phyloP scores from a whole-genome alignment of 1,140 invertebrate species.

The Ptiloglossa arizonensis region DNA sequence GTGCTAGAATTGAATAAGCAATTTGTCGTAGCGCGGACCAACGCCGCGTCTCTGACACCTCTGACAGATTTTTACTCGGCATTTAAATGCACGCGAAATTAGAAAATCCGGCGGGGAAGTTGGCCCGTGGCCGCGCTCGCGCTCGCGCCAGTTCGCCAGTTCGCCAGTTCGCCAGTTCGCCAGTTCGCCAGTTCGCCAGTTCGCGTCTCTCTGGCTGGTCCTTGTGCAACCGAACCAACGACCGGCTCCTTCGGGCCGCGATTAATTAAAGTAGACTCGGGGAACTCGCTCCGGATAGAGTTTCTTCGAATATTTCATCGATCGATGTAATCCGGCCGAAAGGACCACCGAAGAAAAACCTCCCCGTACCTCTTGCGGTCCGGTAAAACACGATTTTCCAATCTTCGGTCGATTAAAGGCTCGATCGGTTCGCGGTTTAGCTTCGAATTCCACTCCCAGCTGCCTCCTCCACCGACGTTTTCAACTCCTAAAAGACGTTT shows the following conservation, averaged over 20 bases:
- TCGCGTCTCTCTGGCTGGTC: not conserved
- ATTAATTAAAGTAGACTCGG: not conserved
- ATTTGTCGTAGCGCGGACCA: slow-evolving; percentile 1
- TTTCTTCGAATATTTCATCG: slow-evolving; percentile 4
- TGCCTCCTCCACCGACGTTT: no score
- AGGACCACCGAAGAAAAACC: no score
- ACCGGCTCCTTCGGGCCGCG: not conserved
- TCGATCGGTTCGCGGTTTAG: slow-evolving; percentile 39
- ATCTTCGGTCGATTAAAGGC: slow-evolving; percentile 40
- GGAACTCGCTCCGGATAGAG: not conserved
- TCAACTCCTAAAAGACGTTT: slow-evolving; percentile 12
- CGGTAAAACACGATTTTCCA: slow-evolving; percentile 22
- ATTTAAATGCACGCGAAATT: slow-evolving; percentile 12
- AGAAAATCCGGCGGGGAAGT: not conserved
- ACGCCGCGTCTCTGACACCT: not conserved
- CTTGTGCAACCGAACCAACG: not conserved
- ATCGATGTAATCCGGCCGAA: not conserved
- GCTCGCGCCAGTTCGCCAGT: no score
- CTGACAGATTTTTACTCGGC: not conserved
- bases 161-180: no score
- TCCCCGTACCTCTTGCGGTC: not conserved
- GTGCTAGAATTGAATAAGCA: slow-evolving; percentile 22
- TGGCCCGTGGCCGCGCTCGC: no score
- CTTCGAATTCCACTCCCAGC: not conserved
- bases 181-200: no score